A percentile compares a stretch with the other conserved stretches of the same genome.
These are phyloP conservation scores for Slavum lentiscoides DNA, from an alignment of 2,888 invertebrate genomes.

Conservation along the genomic window DNA sequence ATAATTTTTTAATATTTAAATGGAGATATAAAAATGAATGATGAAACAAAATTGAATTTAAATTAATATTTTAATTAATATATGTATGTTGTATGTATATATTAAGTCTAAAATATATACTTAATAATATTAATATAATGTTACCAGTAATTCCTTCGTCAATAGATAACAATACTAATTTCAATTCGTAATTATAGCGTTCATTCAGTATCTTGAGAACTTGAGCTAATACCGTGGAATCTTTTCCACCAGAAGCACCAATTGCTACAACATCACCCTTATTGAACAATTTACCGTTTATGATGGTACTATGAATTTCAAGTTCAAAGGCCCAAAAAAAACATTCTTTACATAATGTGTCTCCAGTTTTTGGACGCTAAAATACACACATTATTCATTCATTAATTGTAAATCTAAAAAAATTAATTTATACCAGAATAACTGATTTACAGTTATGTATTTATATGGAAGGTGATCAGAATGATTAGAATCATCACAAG, in stretches of 20 bases:
- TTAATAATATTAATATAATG: slow-evolving; percentile 2
- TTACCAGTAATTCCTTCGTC: slow-evolving; percentile 94
- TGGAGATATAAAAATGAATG: no score
- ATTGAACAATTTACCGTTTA: slow-evolving; percentile 77
- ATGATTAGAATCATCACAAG: no score
- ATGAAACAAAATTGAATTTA: no score
- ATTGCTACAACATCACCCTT: slow-evolving; percentile 85
- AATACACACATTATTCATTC: slow-evolving; percentile 51
- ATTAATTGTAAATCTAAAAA: neutral
- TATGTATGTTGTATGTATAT: neutral
- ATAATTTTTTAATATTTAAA: no score
- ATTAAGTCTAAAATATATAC: neutral
- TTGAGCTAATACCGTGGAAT: slow-evolving; percentile 96
- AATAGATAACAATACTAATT: slow-evolving; percentile 88
- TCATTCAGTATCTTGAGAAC: slow-evolving; percentile 89
- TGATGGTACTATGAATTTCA: slow-evolving; percentile 91
- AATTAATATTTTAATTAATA: no score
- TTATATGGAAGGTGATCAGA: no score
- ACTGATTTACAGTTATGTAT: no score
- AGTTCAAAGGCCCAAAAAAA: slow-evolving; percentile 92
- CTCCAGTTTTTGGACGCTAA: slow-evolving; percentile 88
- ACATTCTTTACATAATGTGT: slow-evolving; percentile 90
- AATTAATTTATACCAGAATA: neutral
- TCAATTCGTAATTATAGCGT: slow-evolving; percentile 84
- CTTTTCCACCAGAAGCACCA: slow-evolving; percentile 92